Conservation (phyloP, 1,140 invertebrate genomes). For the Pomacea maculata region DNA sequence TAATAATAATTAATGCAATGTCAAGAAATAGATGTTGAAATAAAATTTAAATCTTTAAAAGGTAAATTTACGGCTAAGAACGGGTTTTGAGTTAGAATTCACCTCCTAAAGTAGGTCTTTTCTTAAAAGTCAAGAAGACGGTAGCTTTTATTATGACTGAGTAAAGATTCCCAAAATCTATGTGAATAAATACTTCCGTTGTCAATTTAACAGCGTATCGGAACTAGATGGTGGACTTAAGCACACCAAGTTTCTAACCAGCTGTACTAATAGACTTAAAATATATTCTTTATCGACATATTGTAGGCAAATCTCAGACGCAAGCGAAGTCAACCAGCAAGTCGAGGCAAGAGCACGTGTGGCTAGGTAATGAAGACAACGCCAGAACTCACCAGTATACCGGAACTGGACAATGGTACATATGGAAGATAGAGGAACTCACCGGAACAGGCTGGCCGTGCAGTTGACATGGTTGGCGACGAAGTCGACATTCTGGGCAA, state of each 20-base stretch:
- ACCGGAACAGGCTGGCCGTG: conserved; percentile 41
- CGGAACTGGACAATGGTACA: no score
- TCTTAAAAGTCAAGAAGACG: neutral
- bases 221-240: no score
- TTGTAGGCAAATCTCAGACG: no score
- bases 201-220: no score
- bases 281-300: no score
- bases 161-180: neutral
- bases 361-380: no score
- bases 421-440: conserved; percentile 13
- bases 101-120: neutral
- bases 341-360: no score
- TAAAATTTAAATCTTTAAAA: neutral
- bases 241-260: no score
- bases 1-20: neutral
- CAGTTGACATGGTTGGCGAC: conserved; percentile 36
- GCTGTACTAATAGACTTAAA: no score
- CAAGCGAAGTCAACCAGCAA: no score
- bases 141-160: neutral
- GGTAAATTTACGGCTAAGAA: neutral
- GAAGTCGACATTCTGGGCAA: conserved; percentile 42
- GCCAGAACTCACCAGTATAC: no score
- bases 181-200: no score
- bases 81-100: neutral
- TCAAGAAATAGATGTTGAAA: neutral